These are phyloP conservation scores for Thumatha senex DNA, from an alignment of 2,888 invertebrate species.

Conservation along the genomic window DNA sequence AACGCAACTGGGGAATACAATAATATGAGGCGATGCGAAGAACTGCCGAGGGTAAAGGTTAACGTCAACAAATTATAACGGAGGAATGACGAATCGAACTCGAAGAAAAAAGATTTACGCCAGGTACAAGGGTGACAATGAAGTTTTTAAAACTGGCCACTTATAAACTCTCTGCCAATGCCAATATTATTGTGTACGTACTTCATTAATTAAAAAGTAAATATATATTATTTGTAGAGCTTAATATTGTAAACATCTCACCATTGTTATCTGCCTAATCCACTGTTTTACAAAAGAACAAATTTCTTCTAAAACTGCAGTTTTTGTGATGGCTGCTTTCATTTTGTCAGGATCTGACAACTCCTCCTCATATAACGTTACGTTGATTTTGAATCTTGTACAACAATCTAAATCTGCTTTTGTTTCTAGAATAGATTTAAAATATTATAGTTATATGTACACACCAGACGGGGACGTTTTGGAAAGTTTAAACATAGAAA, in stretches of 20 bases:
- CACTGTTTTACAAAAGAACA: conserved; percentile 87
- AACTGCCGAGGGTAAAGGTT: too few relatives aligned
- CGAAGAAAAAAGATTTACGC: too few relatives aligned
- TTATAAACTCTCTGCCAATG: too few relatives aligned
- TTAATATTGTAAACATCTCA: conserved; percentile 45
- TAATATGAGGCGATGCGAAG: too few relatives aligned
- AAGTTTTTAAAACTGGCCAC: too few relatives aligned
- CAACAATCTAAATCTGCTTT: conserved; percentile 86
- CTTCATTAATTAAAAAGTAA: too few relatives aligned
- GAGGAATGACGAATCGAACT: too few relatives aligned
- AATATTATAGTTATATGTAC: background rate
- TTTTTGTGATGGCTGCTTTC: conserved; percentile 82
- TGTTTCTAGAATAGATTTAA: conserved; percentile 83
- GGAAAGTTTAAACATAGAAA: background rate
- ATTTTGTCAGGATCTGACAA: conserved; percentile 84
- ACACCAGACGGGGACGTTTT: background rate
- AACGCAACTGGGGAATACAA: too few relatives aligned
- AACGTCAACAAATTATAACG: too few relatives aligned
- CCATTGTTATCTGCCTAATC: conserved; percentile 89
- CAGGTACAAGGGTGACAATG: too few relatives aligned
- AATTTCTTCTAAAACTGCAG: conserved; percentile 83
- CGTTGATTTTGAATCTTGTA: conserved; percentile 84
- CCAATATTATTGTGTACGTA: too few relatives aligned
- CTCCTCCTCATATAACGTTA: conserved; percentile 82
- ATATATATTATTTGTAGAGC: background rate